Evolutionary conservation across 2,797 vertebrate genomes (phyloP), one percentile per base, ranked within the genome.

Genomic region (Geotrypetes seraphini): DNA sequence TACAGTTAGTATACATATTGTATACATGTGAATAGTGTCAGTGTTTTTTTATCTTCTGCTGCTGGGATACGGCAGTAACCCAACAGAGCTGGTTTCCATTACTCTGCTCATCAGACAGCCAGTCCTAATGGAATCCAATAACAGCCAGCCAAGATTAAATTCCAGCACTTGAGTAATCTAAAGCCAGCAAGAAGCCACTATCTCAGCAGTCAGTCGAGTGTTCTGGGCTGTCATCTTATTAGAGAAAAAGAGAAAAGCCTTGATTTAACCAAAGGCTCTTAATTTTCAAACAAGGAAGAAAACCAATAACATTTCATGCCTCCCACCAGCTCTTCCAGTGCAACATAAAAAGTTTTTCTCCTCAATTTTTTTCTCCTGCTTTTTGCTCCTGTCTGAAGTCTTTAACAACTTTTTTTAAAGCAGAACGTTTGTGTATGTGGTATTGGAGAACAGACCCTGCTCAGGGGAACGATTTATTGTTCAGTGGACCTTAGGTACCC

Each of bases 221-320:
- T 68, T 66, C 58, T 56, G 52, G 57, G 32, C 51, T 59, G 39
- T 63, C 47, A 22, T 61, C 56, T 64, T 57, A 55, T 69, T 73
- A 69, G 60, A 39, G 40, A 31, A 30, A 54, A 59, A 46, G 39
- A 54, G 50, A 71, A 66, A 59, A n/a, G n/a, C 57, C 78, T 55
- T 60, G 59, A 57, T 63, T 71, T 58, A 55, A 57, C 61, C 37
- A 22, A 32, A 69, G 57, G 43, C 33, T 45, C 63, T 63, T 66
- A 44, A 65, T 71, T 75, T 74, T 57, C 47, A 45, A 48, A 39
- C 44, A 45, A 52, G 44, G 23, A 40, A 31, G 12, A 1, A 14
- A 44, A 60, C 53, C 8, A 31, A 5, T 66, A 57, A 50, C 1
- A n/a, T 35, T 59, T 60, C 23, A 31, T 0, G 5, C 23, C 31